phyloP scores from a whole-genome alignment of 1,140 invertebrate genomes.

The Tribolium madens region DNA sequence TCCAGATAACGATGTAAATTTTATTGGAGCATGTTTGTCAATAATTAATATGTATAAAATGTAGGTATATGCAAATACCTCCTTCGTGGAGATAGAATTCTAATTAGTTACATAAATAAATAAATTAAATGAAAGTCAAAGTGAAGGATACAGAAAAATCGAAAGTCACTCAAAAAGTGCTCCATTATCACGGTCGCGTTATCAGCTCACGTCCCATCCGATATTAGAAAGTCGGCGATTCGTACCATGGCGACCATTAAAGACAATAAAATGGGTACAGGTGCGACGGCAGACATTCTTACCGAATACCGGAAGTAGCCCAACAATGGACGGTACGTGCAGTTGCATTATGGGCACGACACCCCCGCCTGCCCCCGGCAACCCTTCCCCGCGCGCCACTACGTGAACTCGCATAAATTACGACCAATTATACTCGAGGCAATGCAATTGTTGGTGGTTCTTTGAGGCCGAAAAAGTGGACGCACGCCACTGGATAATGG shows the following conservation, averaged over 20 bases:
- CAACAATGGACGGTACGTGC: constrained; percentile 52
- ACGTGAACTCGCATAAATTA: constrained; percentile 50
- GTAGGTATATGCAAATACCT: constrained; percentile 31
- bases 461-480: constrained; percentile 8
- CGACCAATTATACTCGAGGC: constrained; percentile 33
- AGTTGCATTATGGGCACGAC: constrained; percentile 50
- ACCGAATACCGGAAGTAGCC: constrained; percentile 50
- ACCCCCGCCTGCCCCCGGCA: constrained; percentile 23
- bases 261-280: constrained; percentile 36
- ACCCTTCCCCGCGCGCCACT: constrained; percentile 27
- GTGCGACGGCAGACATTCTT: constrained; percentile 51
- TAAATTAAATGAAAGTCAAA: constrained; percentile 38
- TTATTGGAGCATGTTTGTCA: constrained; percentile 30
- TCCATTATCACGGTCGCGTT: background rate
- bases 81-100: constrained; percentile 15
- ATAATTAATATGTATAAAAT: constrained; percentile 39
- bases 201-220: constrained; percentile 28
- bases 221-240: constrained; percentile 26
- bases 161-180: constrained; percentile 15
- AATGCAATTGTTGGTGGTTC: constrained; percentile 32
- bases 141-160: constrained; percentile 36
- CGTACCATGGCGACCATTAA: constrained; percentile 1
- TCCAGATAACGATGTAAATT: constrained; percentile 24
- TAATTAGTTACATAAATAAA: constrained; percentile 33
- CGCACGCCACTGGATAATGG: constrained; percentile 18